These are phyloP conservation scores for Xenopus borealis DNA, from an alignment of 2,113 vertebrate species.

Conservation along the genomic window DNA sequence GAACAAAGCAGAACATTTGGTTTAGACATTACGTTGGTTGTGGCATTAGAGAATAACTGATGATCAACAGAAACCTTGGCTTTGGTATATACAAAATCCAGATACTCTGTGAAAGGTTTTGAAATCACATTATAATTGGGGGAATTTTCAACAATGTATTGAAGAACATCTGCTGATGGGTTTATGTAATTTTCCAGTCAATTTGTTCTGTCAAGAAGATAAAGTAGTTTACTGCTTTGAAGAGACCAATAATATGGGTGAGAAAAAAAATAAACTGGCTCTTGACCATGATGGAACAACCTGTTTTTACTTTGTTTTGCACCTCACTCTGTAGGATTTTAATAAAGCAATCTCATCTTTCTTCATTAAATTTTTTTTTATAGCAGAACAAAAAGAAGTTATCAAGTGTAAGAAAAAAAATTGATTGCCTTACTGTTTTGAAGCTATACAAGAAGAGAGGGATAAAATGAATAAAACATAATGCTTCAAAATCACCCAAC, in stretches of 20 bases:
- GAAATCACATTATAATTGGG: slow-evolving; percentile 59
- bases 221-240: slow-evolving; percentile 72
- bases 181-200: slow-evolving; percentile 79
- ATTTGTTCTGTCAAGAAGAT: slow-evolving; percentile 80
- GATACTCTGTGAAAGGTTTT: slow-evolving; percentile 55
- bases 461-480: too few species aligned
- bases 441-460: too few species aligned
- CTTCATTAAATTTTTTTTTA: background rate
- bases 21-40: slow-evolving; percentile 28
- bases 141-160: slow-evolving; percentile 69
- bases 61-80: slow-evolving; percentile 47
- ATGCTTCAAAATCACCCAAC: too few species aligned
- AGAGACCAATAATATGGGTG: slow-evolving; percentile 60
- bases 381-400: too few species aligned
- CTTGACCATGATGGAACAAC: slow-evolving; percentile 31
- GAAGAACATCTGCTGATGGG: slow-evolving; percentile 75
- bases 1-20: slow-evolving; percentile 25
- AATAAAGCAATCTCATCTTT: background rate
- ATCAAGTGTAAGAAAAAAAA: too few species aligned
- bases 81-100: slow-evolving; percentile 51
- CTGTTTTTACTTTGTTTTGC: slow-evolving; percentile 18
- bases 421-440: too few species aligned
- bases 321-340: background rate
- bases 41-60: slow-evolving; percentile 48
- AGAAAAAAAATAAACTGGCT: slow-evolving; percentile 39